Percentiles rank a stretch among this genome's conserved stretches.
These are phyloP conservation scores for Pampus argenteus DNA, from an alignment of 2,797 vertebrate genomes.

Conservation along the genomic window DNA sequence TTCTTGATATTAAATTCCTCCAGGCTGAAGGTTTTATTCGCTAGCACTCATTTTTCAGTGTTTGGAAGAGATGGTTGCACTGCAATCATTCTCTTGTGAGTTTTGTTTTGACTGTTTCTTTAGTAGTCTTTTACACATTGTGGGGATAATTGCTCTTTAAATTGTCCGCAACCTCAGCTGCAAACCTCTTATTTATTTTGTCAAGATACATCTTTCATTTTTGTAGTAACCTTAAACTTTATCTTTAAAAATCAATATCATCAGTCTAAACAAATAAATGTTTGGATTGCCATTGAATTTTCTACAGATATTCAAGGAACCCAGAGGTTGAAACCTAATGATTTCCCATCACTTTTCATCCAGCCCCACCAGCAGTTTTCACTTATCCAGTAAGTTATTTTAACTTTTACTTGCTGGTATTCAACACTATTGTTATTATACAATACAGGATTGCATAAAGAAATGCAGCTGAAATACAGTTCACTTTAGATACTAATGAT, in stretches of 20 bases:
- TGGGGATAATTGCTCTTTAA: neutral
- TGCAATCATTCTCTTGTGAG: conserved; percentile 16
- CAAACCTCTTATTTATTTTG: neutral
- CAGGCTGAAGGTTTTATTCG: conserved; percentile 36
- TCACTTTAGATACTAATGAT: too few relatives aligned
- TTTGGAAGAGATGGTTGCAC: neutral
- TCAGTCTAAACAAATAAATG: too few relatives aligned
- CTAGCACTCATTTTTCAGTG: conserved; percentile 19
- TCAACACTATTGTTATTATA: too few relatives aligned
- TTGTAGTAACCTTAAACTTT: too few relatives aligned
- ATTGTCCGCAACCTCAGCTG: neutral
- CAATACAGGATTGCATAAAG: too few relatives aligned
- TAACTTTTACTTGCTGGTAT: too few relatives aligned
- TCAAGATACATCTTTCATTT: too few relatives aligned
- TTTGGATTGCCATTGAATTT: too few relatives aligned
- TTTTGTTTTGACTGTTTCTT: conserved; percentile 8
- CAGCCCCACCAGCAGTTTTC: too few relatives aligned
- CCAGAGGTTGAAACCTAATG: neutral
- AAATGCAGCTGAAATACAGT: too few relatives aligned
- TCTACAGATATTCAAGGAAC: neutral
- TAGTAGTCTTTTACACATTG: neutral
- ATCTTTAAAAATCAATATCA: too few relatives aligned
- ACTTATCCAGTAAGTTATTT: too few relatives aligned
- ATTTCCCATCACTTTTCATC: neutral
- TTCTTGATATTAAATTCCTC: conserved; percentile 56